Evolutionary conservation across 2,888 invertebrate species (phyloP).

Genomic region (Lasioglossum figueresi): DNA sequence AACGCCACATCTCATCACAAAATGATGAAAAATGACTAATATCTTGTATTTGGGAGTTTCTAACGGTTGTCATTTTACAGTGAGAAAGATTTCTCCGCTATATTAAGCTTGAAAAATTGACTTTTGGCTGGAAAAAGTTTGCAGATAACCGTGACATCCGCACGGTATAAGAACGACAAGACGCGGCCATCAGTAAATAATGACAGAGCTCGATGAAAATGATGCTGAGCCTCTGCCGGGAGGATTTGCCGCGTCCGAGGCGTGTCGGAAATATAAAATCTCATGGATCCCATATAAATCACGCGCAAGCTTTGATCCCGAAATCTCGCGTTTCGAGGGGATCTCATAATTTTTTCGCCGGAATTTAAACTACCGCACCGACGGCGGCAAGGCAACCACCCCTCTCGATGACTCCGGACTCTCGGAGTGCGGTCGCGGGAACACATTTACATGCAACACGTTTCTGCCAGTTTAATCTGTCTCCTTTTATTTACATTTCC

Average conservation of each 20-base stretch:
- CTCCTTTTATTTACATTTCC: constrained; percentile 23
- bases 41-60: too few relatives aligned
- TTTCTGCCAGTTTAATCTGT: constrained; percentile 9
- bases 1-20: too few relatives aligned
- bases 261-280: constrained; percentile 47
- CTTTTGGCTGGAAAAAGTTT: too few relatives aligned
- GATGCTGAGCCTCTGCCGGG: constrained; percentile 12
- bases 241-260: constrained; percentile 41
- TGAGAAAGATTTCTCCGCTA: too few relatives aligned
- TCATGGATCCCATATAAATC: constrained; percentile 50
- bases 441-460: constrained; percentile 2
- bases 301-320: constrained; percentile 36
- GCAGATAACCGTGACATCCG: not conserved
- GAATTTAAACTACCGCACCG: constrained; percentile 13
- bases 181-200: constrained; percentile 19
- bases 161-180: not conserved
- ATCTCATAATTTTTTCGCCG: constrained; percentile 10
- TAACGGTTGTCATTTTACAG: too few relatives aligned
- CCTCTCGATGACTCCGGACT: not conserved
- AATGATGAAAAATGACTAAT: too few relatives aligned
- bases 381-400: not conserved
- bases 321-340: constrained; percentile 20
- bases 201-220: not conserved
- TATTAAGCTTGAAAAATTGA: too few relatives aligned
- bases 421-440: not conserved